phyloP scores from a whole-genome alignment of 2,797 vertebrate genomes.

The Trichosurus vulpecula region DNA sequence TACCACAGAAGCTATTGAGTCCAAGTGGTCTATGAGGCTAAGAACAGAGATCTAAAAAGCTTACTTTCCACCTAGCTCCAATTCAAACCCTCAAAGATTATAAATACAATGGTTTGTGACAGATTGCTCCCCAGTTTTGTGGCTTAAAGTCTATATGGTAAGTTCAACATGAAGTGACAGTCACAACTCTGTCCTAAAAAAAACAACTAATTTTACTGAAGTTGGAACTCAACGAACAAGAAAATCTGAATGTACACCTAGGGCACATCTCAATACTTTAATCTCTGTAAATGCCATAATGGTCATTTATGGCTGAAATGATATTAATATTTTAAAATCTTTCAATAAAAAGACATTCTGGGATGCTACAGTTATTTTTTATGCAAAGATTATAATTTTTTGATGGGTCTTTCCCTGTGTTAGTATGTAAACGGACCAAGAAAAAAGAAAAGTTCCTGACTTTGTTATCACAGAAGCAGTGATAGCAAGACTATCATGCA shows the following conservation, averaged over 20 bases:
- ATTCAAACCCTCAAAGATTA: slow-evolving; percentile 72
- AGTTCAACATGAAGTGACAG: slow-evolving; percentile 83
- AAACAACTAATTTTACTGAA: slow-evolving; percentile 79
- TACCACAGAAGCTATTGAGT: neutral
- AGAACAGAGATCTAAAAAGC: slow-evolving; percentile 60
- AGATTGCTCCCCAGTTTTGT: slow-evolving; percentile 77
- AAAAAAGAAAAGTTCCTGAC: slow-evolving; percentile 54
- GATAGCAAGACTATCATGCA: slow-evolving; percentile 51
- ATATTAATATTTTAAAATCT: slow-evolving; percentile 82
- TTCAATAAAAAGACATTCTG: slow-evolving; percentile 69
- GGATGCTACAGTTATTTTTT: slow-evolving; percentile 76
- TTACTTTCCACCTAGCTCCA: slow-evolving; percentile 65
- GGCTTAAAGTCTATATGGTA: slow-evolving; percentile 78
- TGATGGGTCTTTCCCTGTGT: slow-evolving; percentile 56
- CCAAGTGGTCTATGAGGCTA: neutral
- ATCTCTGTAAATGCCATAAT: slow-evolving; percentile 77
- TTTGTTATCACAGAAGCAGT: neutral
- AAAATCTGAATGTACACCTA: slow-evolving; percentile 79
- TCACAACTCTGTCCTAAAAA: slow-evolving; percentile 77
- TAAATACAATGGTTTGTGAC: slow-evolving; percentile 78
- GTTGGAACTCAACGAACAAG: slow-evolving; percentile 79
- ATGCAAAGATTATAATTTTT: slow-evolving; percentile 80
- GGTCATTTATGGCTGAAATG: slow-evolving; percentile 75
- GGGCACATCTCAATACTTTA: slow-evolving; percentile 76
- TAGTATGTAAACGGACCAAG: slow-evolving; percentile 70